Base-by-base conservation (phyloP, 2,797 vertebrate species). In the Mallotus villosus region DNA sequence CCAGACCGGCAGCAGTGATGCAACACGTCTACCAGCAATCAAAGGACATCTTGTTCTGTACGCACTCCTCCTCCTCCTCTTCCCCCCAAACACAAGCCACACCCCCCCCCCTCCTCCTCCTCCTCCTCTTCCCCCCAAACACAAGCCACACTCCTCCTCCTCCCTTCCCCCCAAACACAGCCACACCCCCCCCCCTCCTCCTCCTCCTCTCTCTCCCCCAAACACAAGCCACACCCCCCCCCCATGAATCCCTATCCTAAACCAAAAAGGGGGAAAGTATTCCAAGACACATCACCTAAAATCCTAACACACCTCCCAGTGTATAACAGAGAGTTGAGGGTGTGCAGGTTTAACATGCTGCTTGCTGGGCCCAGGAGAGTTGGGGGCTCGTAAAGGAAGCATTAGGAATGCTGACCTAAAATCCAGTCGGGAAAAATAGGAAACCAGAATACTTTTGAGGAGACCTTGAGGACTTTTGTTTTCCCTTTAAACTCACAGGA, bases 1-100 rank as follows among this genome's bases (percentile, higher is more conserved):
- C 79, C 76, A 83, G 80, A 76, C 73, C 75, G 71, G 29, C 59
- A 73, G 27, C 74, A 80, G 84, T 83, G 84, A 90, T 82, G 85
- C 81, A 89, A 84, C 80, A 79, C 12, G 78, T 85, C 80, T 85
- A 74, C 25, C 79, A 71, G 76, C 81, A 81, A 88, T 90, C 88
- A 91, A 89, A 90, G 85, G 81, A 84, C 84, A 86, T 83, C 78
- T 87, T 87, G 83, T 90, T 88, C 79, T 72, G 74, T 71, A 57
- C 72, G 67, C 25, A 25, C 3, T 67, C 29, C 51, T 67, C 76
- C 34, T 55, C 41, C 41, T 14, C 9, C 72, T 62, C n/a, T n/a
- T n/a, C n/a, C n/a, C n/a, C n/a, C n/a, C n/a, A n/a, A n/a, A n/a
- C n/a, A n/a, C n/a, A n/a, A n/a, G n/a, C n/a, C n/a, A n/a, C n/a